These are phyloP conservation scores for Holothuria scabra DNA, from an alignment of 53 echinoderm and acorn worm species.

Conservation along the genomic window DNA sequence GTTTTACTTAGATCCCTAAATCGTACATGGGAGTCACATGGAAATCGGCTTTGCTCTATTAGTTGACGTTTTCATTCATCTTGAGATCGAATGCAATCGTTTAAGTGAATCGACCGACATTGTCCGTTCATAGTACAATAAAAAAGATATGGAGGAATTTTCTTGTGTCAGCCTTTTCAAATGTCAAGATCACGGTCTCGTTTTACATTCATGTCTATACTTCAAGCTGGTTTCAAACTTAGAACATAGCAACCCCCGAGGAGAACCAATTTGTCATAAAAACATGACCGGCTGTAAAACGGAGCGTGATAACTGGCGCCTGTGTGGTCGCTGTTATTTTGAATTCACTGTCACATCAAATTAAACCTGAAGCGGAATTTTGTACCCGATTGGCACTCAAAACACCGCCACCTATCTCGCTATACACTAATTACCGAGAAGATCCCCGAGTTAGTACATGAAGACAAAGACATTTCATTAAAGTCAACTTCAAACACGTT, in stretches of 20 bases:
- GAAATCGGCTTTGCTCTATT: too few relatives aligned
- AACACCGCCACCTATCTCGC: background rate
- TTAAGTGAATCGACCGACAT: too few relatives aligned
- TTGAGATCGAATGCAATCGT: too few relatives aligned
- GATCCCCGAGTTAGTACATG: too few relatives aligned
- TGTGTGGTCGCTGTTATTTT: slow-evolving; percentile 33
- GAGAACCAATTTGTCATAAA: slow-evolving; percentile 40
- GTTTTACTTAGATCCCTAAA: too few relatives aligned
- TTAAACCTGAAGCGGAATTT: background rate
- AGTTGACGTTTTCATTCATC: too few relatives aligned
- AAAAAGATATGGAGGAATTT: slow-evolving; percentile 12
- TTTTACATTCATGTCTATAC: slow-evolving; percentile 27
- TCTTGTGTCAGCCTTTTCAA: slow-evolving; percentile 1
- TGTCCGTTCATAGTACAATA: background rate
- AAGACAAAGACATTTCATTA: too few relatives aligned
- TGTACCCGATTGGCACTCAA: background rate
- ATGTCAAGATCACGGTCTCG: slow-evolving; percentile 21
- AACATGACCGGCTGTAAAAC: slow-evolving; percentile 49
- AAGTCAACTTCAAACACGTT: too few relatives aligned
- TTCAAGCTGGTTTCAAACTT: background rate
- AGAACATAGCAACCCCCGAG: slow-evolving; percentile 30
- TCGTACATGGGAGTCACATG: too few relatives aligned
- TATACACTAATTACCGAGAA: too few relatives aligned
- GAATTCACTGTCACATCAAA: slow-evolving; percentile 40
- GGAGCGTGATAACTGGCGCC: slow-evolving; percentile 42